Evolutionary conservation across 2,113 vertebrate genomes (phyloP).

Genomic region (Zapus hudsonius): DNA sequence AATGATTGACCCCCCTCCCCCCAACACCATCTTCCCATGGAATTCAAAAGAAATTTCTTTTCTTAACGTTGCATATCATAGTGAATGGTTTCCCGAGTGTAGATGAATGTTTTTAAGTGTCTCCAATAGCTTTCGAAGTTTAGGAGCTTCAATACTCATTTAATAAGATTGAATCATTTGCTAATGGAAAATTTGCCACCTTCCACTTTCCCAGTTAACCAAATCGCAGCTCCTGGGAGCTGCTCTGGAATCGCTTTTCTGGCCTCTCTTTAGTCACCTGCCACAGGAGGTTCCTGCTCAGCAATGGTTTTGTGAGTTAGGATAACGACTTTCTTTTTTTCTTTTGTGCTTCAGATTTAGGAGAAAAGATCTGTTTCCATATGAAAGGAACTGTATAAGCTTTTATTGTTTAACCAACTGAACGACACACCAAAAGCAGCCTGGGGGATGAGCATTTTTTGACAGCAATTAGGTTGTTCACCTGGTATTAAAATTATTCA

Average conservation of each 20-base stretch:
- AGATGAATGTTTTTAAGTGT: slow-evolving; percentile 86
- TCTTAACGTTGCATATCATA: slow-evolving; percentile 83
- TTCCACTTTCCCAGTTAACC: slow-evolving; percentile 70
- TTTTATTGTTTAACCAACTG: slow-evolving; percentile 84
- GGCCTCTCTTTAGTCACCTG: slow-evolving; percentile 80
- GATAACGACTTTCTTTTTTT: slow-evolving; percentile 75
- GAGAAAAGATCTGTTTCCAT: slow-evolving; percentile 81
- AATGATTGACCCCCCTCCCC: slow-evolving; percentile 74
- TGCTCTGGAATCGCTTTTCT: slow-evolving; percentile 80
- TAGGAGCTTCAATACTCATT: slow-evolving; percentile 84
- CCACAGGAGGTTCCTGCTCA: slow-evolving; percentile 85
- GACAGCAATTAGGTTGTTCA: slow-evolving; percentile 84
- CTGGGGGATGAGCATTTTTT: slow-evolving; percentile 81
- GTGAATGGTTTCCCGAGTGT: slow-evolving; percentile 86
- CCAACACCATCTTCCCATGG: slow-evolving; percentile 75
- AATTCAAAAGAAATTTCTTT: slow-evolving; percentile 65
- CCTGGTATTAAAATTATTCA: slow-evolving; percentile 82
- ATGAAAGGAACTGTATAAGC: slow-evolving; percentile 82
- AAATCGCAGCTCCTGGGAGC: slow-evolving; percentile 80
- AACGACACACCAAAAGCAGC: slow-evolving; percentile 83
- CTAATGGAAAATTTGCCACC: slow-evolving; percentile 82
- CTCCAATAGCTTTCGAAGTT: slow-evolving; percentile 85
- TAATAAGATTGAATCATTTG: slow-evolving; percentile 85
- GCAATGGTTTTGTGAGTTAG: slow-evolving; percentile 83
- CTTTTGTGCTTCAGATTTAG: slow-evolving; percentile 83